Evolutionary conservation across 2,113 vertebrate genomes (phyloP).

Genomic region (Heterochromis multidens): DNA sequence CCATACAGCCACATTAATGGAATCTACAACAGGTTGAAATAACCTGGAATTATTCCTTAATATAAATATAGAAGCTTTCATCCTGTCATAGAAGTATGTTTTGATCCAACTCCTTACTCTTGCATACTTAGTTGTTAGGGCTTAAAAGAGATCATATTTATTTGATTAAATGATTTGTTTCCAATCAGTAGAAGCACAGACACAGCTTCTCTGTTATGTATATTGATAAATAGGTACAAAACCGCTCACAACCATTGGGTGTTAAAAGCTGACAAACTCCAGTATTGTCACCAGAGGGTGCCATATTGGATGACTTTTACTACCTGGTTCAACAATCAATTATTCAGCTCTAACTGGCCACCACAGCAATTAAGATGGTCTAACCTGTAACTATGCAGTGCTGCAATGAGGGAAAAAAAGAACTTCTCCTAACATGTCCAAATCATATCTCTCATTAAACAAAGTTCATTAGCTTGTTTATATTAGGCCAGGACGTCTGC

Average conservation of each 20-base stretch:
- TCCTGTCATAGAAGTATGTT: background rate
- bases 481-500: constrained; percentile 15
- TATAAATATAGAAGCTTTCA: too few species aligned
- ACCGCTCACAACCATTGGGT: background rate
- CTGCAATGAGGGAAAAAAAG: background rate
- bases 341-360: background rate
- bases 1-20: too few species aligned
- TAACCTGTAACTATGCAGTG: background rate
- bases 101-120: background rate
- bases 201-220: background rate
- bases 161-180: background rate
- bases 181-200: too few species aligned
- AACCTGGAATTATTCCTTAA: too few species aligned
- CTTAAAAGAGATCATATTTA: background rate
- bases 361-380: background rate
- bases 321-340: background rate
- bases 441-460: constrained; percentile 26
- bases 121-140: background rate
- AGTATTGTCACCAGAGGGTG: background rate
- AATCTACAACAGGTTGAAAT: too few species aligned
- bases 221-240: background rate
- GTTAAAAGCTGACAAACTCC: background rate
- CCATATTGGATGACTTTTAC: background rate
- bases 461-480: constrained; percentile 50
- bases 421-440: background rate